Evolutionary conservation across 2,113 vertebrate genomes (phyloP).

Genomic region (Pachyramphus minor): DNA sequence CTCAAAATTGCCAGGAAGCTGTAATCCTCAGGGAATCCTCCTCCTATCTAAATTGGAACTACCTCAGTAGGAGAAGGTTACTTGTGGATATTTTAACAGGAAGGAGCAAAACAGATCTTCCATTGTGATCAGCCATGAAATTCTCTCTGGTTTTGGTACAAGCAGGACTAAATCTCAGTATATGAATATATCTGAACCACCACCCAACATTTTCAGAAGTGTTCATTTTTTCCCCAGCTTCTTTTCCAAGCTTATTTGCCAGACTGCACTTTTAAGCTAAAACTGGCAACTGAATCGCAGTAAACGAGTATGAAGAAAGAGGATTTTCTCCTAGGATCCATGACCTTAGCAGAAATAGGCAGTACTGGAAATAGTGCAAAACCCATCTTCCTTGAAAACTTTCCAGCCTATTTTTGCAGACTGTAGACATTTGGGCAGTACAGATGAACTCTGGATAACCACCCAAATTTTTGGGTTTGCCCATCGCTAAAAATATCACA

Average conservation of each 20-base stretch:
- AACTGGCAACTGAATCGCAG: not conserved
- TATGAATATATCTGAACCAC: not conserved
- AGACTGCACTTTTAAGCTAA: not conserved
- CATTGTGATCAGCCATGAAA: not conserved
- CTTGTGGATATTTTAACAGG: not conserved
- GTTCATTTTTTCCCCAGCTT: not conserved
- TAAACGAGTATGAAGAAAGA: not conserved
- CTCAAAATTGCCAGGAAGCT: conserved; percentile 12
- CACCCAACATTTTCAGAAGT: not conserved
- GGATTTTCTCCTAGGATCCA: conserved; percentile 37
- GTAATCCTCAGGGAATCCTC: not conserved
- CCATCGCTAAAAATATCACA: conserved; percentile 18
- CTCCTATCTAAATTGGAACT: not conserved
- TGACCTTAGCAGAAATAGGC: conserved; percentile 30
- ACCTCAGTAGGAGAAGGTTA: not conserved
- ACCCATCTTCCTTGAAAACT: conserved; percentile 1
- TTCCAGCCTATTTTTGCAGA: conserved; percentile 51
- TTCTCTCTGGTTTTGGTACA: not conserved
- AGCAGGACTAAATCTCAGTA: not conserved
- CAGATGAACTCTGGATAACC: conserved; percentile 61
- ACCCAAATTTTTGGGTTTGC: conserved; percentile 48
- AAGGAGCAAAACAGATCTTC: not conserved
- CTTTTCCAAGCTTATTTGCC: not conserved
- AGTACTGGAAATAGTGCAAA: conserved; percentile 45
- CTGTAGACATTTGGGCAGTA: conserved; percentile 28